Percentiles rank a stretch among this genome's conserved stretches.
Evolutionary conservation across 2,113 vertebrate genomes (phyloP).

Genomic region (Oenanthe melanoleuca): DNA sequence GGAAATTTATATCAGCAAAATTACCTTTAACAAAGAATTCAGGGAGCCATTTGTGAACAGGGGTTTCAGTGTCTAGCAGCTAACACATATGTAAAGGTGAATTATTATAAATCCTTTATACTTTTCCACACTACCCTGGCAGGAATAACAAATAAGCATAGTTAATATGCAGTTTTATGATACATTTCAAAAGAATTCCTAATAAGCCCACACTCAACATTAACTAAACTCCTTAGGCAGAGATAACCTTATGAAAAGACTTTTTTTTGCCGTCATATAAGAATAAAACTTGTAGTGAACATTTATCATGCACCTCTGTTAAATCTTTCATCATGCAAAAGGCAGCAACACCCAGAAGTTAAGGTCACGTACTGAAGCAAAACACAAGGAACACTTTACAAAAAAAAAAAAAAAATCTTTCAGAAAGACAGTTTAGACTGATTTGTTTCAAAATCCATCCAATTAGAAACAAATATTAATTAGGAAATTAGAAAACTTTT

Average conservation of each 20-base stretch:
- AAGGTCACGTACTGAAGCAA: background rate
- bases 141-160: background rate
- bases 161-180: background rate
- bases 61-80: background rate
- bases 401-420: background rate
- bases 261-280: background rate
- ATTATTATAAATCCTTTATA: background rate
- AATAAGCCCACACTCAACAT: background rate
- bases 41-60: background rate
- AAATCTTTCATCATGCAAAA: background rate
- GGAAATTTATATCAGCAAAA: background rate
- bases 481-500: background rate
- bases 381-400: background rate
- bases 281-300: background rate
- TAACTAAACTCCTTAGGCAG: background rate
- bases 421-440: background rate
- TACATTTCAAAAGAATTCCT: background rate
- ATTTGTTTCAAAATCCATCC: background rate
- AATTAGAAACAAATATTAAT: background rate
- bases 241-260: background rate
- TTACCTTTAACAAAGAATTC: background rate
- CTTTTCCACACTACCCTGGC: background rate
- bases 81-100: background rate
- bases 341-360: background rate
- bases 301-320: background rate